Conservation (phyloP, 2,888 invertebrate genomes). For the Noctua fimbriata region DNA sequence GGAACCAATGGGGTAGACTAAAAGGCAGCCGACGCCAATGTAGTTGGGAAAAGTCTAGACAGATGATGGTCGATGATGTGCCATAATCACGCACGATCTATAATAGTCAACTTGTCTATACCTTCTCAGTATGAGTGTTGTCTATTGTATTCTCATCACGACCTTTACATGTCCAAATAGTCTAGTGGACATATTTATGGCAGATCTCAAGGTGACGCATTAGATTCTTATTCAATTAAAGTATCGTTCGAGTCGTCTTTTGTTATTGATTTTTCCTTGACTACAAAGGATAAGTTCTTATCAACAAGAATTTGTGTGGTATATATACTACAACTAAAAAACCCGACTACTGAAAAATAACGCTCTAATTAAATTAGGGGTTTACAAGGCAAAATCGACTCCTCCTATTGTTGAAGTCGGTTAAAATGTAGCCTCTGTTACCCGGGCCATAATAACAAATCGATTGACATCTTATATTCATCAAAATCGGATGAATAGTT, state of each 20-base stretch:
- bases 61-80: neutral
- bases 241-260: conserved; percentile 4
- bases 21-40: neutral
- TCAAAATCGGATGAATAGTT: too few relatives aligned
- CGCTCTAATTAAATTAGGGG: too few relatives aligned
- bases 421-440: too few relatives aligned
- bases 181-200: conserved; percentile 19
- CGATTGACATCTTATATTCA: too few relatives aligned
- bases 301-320: too few relatives aligned
- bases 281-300: neutral
- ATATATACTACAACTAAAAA: too few relatives aligned
- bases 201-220: conserved; percentile 33
- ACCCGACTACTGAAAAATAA: too few relatives aligned
- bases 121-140: neutral
- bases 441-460: too few relatives aligned
- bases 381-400: too few relatives aligned
- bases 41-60: neutral
- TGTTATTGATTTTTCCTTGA: conserved; percentile 14
- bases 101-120: neutral
- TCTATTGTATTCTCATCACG: conserved; percentile 18
- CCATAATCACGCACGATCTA: neutral
- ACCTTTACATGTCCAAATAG: conserved; percentile 4
- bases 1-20: neutral
- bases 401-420: too few relatives aligned
- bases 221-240: conserved; percentile 28